These are phyloP conservation scores for Marasmarcha lunaedactyla DNA, from an alignment of 2,888 invertebrate genomes.

Conservation along the genomic window DNA sequence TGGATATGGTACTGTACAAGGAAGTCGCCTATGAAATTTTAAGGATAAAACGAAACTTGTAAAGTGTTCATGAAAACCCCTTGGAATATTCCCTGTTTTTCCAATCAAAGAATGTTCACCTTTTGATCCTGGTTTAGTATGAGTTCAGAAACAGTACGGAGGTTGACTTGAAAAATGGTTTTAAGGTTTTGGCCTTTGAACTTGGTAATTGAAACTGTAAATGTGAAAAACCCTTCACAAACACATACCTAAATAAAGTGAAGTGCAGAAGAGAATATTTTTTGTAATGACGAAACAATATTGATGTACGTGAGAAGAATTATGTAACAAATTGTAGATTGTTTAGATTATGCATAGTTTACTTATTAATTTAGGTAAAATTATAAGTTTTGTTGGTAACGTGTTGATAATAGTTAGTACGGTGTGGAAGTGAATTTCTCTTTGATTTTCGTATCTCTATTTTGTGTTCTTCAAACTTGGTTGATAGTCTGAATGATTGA, in stretches of 20 bases:
- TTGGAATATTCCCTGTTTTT: too few relatives aligned
- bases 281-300: constrained; percentile 59
- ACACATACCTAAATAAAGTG: constrained; percentile 13
- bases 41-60: background rate
- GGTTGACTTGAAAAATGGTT: too few relatives aligned
- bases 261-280: constrained; percentile 39
- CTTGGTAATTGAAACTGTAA: too few relatives aligned
- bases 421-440: constrained; percentile 5
- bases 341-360: constrained; percentile 66
- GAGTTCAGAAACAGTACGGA: too few relatives aligned
- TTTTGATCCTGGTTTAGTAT: too few relatives aligned
- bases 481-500: too few relatives aligned
- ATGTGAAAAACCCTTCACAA: too few relatives aligned
- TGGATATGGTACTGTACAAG: constrained; percentile 22
- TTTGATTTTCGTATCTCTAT: constrained; percentile 22
- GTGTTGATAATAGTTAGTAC: constrained; percentile 64
- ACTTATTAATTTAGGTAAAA: constrained; percentile 58
- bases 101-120: too few relatives aligned
- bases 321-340: constrained; percentile 68
- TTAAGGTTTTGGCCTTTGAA: too few relatives aligned
- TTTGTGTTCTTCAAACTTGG: too few relatives aligned
- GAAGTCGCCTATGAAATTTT: constrained; percentile 15
- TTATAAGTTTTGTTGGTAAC: constrained; percentile 65
- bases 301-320: constrained; percentile 46
- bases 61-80: background rate